Conservation (phyloP, 2,113 vertebrate genomes). For the Tyto alba region DNA sequence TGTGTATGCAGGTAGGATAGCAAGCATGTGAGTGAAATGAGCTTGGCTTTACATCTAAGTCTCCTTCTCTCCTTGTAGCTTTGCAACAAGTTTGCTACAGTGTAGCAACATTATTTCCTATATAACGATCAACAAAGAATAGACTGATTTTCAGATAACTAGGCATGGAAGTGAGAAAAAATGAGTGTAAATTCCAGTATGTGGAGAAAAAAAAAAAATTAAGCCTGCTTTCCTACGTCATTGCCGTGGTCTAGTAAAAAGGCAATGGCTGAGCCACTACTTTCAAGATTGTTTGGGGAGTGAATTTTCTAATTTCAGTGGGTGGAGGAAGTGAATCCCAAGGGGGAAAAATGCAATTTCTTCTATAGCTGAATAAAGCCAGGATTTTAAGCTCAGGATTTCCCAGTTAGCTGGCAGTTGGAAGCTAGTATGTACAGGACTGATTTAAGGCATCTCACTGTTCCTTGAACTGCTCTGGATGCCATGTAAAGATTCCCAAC, state of each 20-base stretch:
- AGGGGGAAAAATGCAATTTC: background rate
- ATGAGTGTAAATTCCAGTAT: background rate
- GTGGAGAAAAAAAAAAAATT: background rate
- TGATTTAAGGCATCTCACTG: background rate
- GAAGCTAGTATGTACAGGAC: background rate
- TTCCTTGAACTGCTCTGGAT: background rate
- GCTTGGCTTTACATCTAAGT: background rate
- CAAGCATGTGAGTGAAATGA: accelerated
- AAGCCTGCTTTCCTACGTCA: background rate
- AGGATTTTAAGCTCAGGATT: background rate
- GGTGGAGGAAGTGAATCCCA: background rate
- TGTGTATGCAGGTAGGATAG: accelerated
- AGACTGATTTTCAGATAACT: too few relatives aligned
- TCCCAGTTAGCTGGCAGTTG: background rate
- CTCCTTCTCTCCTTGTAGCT: background rate
- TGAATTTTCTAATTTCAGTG: background rate
- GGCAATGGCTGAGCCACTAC: background rate
- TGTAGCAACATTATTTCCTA: background rate
- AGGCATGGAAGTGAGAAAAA: background rate
- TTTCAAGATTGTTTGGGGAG: background rate
- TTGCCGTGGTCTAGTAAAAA: background rate
- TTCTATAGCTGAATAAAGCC: background rate
- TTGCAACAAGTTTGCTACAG: background rate
- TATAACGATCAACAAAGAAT: background rate
- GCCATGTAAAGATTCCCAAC: background rate